A percentile compares a stretch with the other conserved stretches of the same genome.
Evolutionary conservation across 1,140 invertebrate genomes (phyloP).

Genomic region (Cardiocondyla obscurior): DNA sequence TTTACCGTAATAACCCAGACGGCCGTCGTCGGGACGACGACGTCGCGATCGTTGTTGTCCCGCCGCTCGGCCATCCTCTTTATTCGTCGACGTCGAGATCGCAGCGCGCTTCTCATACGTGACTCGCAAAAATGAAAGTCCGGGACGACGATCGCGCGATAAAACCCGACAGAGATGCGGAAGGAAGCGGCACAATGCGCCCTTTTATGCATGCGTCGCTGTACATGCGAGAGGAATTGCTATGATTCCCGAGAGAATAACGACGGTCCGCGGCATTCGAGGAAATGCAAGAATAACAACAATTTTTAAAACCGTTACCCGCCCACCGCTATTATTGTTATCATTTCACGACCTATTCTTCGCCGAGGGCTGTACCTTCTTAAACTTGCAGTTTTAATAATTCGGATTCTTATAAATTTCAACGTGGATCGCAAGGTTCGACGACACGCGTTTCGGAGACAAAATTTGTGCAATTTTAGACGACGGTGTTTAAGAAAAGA

Average conservation of each 20-base stretch:
- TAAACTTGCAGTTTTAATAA: neutral
- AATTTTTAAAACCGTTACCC: neutral
- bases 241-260: conserved; percentile 11
- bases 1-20: conserved; percentile 67
- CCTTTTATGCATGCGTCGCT: conserved; percentile 9
- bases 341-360: neutral
- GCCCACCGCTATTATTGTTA: neutral
- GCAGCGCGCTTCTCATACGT: conserved; percentile 46
- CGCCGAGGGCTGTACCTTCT: too few species aligned
- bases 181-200: conserved; percentile 25
- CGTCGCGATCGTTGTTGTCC: conserved; percentile 58
- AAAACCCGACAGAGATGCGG: conserved; percentile 15
- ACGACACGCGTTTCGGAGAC: too few species aligned
- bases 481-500: neutral
- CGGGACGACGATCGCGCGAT: conserved; percentile 22
- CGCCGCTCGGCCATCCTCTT: conserved; percentile 45
- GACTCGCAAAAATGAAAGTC: conserved; percentile 53
- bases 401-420: neutral
- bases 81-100: conserved; percentile 37
- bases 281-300: neutral
- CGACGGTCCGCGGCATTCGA: neutral
- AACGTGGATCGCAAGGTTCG: neutral
- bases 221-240: neutral
- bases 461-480: neutral
- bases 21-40: conserved; percentile 62